Evolutionary conservation across 1,140 invertebrate species (phyloP).

Genomic region (Geopemphigus sp.): DNA sequence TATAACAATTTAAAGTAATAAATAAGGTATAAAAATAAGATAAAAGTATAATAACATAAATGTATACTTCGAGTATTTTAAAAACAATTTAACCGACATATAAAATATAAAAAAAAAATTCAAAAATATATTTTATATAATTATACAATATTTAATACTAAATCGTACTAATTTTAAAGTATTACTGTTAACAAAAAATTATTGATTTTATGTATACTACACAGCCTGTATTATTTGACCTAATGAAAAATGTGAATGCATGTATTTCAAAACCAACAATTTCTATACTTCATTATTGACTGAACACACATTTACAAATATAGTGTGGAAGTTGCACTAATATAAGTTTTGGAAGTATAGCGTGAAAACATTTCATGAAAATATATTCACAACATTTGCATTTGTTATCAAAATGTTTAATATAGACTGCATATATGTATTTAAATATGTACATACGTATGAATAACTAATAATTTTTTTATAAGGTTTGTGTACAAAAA

Average conservation of each 20-base stretch:
- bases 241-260: neutral
- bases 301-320: too few species aligned
- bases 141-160: neutral
- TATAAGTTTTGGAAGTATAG: too few species aligned
- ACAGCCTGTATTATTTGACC: neutral
- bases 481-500: neutral
- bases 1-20: constrained; percentile 28
- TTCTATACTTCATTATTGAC: too few species aligned
- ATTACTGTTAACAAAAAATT: neutral
- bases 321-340: too few species aligned
- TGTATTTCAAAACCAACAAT: neutral
- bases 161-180: neutral
- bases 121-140: neutral
- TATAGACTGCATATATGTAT: neutral
- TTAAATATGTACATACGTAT: constrained; percentile 8
- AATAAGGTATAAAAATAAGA: constrained; percentile 3
- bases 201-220: neutral
- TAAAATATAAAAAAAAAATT: constrained; percentile 16
- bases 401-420: neutral
- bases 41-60: constrained; percentile 16
- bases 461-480: too few species aligned
- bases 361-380: neutral
- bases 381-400: neutral
- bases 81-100: constrained; percentile 19
- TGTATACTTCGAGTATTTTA: neutral